These are phyloP conservation scores for Drosophila neotestacea DNA, from an alignment of 2,888 invertebrate species.

Conservation along the genomic window DNA sequence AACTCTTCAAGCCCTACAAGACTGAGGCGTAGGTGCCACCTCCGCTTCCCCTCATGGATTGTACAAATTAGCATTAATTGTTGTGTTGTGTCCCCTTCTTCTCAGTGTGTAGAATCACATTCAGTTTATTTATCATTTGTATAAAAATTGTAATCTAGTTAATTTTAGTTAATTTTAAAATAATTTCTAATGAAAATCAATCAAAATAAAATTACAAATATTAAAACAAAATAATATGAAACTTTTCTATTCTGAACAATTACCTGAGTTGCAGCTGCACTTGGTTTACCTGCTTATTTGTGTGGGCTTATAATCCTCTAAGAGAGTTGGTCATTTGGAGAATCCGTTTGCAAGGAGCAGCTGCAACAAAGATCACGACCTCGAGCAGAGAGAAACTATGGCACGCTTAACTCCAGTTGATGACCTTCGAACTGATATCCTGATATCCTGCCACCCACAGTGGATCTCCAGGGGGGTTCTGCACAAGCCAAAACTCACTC, in stretches of 20 bases:
- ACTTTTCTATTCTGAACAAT: not conserved
- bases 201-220: conserved; percentile 7
- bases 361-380: conserved; percentile 6
- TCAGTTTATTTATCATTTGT: conserved; percentile 55
- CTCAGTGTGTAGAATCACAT: conserved; percentile 62
- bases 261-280: conserved; percentile 18
- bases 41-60: conserved; percentile 42
- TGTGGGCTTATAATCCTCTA: not conserved
- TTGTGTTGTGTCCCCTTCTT: conserved; percentile 8
- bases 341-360: conserved; percentile 36
- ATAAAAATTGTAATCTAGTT: conserved; percentile 53
- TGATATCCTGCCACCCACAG: conserved; percentile 49
- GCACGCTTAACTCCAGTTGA: conserved; percentile 28
- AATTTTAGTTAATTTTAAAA: conserved; percentile 49
- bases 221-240: not conserved
- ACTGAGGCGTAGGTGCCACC: conserved; percentile 80
- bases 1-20: conserved; percentile 92
- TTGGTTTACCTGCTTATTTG: not conserved
- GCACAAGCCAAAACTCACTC: conserved; percentile 58
- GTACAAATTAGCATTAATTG: conserved; percentile 77
- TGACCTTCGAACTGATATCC: conserved; percentile 29
- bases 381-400: conserved; percentile 20
- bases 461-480: conserved; percentile 50
- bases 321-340: conserved; percentile 44
- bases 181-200: conserved; percentile 29